phyloP scores from a whole-genome alignment of 2,113 vertebrate species.

The Lampris megalopsis region DNA sequence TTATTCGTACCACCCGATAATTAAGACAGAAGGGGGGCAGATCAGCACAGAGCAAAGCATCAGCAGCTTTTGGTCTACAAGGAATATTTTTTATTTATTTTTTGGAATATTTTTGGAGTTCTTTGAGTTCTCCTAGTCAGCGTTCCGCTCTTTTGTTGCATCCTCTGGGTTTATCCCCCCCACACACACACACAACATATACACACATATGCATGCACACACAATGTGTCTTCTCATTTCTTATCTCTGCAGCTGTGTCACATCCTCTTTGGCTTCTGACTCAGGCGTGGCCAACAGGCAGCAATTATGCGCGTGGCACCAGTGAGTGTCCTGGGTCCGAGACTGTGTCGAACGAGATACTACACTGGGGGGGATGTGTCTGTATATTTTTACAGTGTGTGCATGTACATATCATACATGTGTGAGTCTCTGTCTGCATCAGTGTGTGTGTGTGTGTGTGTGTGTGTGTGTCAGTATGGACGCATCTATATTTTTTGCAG shows the following conservation, averaged over 20 bases:
- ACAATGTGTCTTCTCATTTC: background rate
- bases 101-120: slow-evolving; percentile 35
- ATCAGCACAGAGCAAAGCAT: slow-evolving; percentile 43
- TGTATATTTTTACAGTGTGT: slow-evolving; percentile 2
- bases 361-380: background rate
- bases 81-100: slow-evolving; percentile 58
- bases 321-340: slow-evolving; percentile 13
- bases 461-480: background rate
- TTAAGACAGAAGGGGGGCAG: slow-evolving; percentile 46
- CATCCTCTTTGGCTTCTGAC: slow-evolving; percentile 27
- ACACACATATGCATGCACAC: slow-evolving; percentile 15
- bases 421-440: background rate
- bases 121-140: slow-evolving; percentile 58
- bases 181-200: slow-evolving; percentile 29
- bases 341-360: background rate
- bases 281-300: slow-evolving; percentile 39
- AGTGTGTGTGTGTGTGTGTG: background rate
- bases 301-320: slow-evolving; percentile 11
- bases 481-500: background rate
- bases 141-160: slow-evolving; percentile 46
- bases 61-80: slow-evolving; percentile 65
- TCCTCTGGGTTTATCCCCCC: slow-evolving; percentile 34
- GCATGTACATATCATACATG: background rate
- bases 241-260: slow-evolving; percentile 26
- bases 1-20: slow-evolving; percentile 46